Base-by-base conservation (phyloP, 23 tunicate genomes). In the Aplidium turbinatum region DNA sequence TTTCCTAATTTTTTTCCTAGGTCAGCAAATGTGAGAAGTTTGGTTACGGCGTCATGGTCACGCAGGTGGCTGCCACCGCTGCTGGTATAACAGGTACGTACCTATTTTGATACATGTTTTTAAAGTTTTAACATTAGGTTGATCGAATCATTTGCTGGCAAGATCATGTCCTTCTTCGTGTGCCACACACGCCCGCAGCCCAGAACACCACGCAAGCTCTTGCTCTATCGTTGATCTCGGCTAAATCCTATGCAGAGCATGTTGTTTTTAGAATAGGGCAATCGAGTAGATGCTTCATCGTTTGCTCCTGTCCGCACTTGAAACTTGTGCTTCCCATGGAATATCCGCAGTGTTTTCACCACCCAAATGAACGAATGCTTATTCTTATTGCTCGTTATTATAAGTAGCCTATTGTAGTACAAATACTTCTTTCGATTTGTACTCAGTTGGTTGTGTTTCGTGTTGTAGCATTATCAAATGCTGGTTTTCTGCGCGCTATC, bases 11-110 rank as follows among this genome's bases (percentile, higher is more conserved):
- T 27, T 38, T 31, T 25, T 57, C 40, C 20, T 45, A 87, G 95
- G 95, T 87, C 6, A 90, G 97, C 86, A 90, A 80, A 78, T 90
- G 97, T 70, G 97, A 90, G 34, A 90, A 90, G 78, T 90, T 90
- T 47, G 97, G 97, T 2, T 90, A 90, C 38, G 97, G 97, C 18
- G 85, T 90, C 11, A 90, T 90, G 97, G 97, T 84, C 31, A 90
- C 97, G 6, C 97, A 90, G 47, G 77, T 90, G 7, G 90, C 97
- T 51, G 71, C 97, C 4, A 90, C 90, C 0, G 77, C 97, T 40
- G 81, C 97, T 22, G 97, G 97, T 54, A 90, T 79, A 45, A 57
- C 68, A 45, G 97, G 97, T 90, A 26, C 18, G 66, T 48, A 11
- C 70, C 28, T 63, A 20, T 29, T 13, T 11, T 63, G 50, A 16